These are phyloP conservation scores for Trichopria drosophilae DNA, from an alignment of 2,888 invertebrate species.

Conservation along the genomic window DNA sequence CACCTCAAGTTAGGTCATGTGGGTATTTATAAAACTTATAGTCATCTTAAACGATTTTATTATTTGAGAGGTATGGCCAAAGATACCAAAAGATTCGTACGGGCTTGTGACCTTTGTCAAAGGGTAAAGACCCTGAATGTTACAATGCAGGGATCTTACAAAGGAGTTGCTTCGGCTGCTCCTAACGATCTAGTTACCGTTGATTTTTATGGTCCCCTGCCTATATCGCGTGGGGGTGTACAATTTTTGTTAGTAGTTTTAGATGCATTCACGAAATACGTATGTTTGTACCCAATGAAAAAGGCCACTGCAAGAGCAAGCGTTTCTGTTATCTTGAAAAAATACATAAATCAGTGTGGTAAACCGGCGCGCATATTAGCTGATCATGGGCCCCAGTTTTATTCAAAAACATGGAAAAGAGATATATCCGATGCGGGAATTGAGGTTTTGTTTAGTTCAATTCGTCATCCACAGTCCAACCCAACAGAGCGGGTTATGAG, in stretches of 20 bases:
- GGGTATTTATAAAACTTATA: neutral
- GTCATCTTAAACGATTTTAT: neutral
- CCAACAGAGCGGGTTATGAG: neutral
- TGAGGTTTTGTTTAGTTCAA: neutral
- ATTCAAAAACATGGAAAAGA: too few relatives aligned
- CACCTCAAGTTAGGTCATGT: too few relatives aligned
- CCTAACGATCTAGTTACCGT: conserved; percentile 13
- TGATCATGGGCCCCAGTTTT: neutral
- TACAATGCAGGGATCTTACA: conserved; percentile 5
- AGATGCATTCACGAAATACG: conserved; percentile 8
- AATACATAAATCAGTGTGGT: neutral
- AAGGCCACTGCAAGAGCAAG: conserved; percentile 1
- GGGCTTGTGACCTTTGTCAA: conserved; percentile 8
- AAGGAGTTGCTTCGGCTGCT: neutral
- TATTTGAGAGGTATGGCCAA: neutral
- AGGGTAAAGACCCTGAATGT: neutral
- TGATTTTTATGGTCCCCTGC: conserved; percentile 17
- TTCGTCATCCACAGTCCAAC: neutral
- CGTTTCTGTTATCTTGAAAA: neutral
- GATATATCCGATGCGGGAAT: neutral
- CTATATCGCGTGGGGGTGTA: neutral
- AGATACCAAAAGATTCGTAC: neutral
- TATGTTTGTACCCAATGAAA: conserved; percentile 13
- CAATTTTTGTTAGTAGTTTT: conserved; percentile 11
- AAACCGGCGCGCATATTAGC: neutral